A percentile compares a stretch with the other conserved stretches of the same genome.
Evolutionary conservation across 2,888 invertebrate genomes (phyloP).

Genomic region (Pycnomerus fuliginosus): DNA sequence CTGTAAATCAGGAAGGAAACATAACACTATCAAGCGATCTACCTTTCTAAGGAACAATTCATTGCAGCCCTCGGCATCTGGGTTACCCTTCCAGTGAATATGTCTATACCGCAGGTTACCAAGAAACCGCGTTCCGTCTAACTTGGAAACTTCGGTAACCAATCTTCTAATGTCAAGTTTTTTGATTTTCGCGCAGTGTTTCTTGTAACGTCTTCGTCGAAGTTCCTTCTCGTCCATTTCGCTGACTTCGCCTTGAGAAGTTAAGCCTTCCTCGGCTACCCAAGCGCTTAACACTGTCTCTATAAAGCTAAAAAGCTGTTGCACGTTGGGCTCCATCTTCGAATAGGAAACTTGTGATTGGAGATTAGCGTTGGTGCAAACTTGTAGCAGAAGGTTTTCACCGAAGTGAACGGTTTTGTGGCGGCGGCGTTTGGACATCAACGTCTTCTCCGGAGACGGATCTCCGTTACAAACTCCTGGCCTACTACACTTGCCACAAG

Average conservation of each 20-base stretch:
- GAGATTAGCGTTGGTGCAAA: constrained; percentile 68
- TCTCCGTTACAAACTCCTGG: constrained; percentile 45
- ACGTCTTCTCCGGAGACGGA: constrained; percentile 45
- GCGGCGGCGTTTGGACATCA: constrained; percentile 66
- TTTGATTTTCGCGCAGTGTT: constrained; percentile 65
- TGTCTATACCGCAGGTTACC: constrained; percentile 74
- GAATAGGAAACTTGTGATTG: constrained; percentile 55
- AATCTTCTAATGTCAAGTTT: constrained; percentile 68
- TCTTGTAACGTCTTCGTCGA: constrained; percentile 59
- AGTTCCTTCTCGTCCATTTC: constrained; percentile 70
- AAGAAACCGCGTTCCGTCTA: constrained; percentile 65
- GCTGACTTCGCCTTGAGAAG: constrained; percentile 72
- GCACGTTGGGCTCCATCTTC: constrained; percentile 73
- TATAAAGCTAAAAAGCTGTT: constrained; percentile 79
- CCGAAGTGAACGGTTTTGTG: constrained; percentile 80
- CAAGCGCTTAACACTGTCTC: constrained; percentile 77
- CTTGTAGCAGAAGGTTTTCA: constrained; percentile 72
- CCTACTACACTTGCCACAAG: constrained; percentile 7
- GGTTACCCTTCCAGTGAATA: constrained; percentile 82
- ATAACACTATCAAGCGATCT: constrained; percentile 25
- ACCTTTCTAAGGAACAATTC: constrained; percentile 88
- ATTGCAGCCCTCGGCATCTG: constrained; percentile 85
- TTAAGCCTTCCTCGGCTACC: constrained; percentile 72
- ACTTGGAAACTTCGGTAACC: constrained; percentile 68
- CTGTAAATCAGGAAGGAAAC: too few species aligned